Conservation (phyloP, 2,797 vertebrate genomes). For the Bovichtus diacanthus region DNA sequence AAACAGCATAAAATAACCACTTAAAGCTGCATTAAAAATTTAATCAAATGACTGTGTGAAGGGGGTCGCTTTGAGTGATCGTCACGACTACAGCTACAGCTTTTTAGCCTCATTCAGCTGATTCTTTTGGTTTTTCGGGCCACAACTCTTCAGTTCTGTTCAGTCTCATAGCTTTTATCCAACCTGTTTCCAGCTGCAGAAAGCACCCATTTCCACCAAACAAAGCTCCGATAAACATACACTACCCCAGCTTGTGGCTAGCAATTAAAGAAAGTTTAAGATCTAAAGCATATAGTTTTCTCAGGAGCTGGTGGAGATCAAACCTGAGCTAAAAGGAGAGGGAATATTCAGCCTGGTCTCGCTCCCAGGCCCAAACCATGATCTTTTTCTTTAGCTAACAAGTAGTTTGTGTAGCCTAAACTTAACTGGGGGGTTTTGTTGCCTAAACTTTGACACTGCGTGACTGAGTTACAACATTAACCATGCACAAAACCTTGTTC, state of each 20-base stretch:
- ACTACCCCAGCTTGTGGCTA: too few species aligned
- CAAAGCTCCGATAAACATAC: too few species aligned
- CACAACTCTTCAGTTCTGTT: neutral
- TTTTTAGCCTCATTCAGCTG: neutral
- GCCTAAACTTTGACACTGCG: too few species aligned
- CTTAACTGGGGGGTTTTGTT: too few species aligned
- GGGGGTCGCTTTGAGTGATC: neutral
- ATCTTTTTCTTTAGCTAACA: too few species aligned
- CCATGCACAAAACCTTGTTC: too few species aligned
- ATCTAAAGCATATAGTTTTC: neutral
- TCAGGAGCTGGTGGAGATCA: constrained; percentile 2
- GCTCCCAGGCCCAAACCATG: too few species aligned
- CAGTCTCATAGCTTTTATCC: too few species aligned
- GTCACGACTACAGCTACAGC: neutral
- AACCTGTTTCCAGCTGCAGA: neutral
- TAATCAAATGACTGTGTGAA: neutral
- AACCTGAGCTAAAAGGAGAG: neutral
- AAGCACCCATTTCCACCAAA: neutral
- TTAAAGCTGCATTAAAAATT: neutral
- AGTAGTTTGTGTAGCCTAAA: too few species aligned
- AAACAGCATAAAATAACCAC: too few species aligned
- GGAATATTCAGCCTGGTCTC: too few species aligned
- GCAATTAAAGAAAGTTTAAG: neutral
- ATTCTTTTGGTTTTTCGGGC: neutral
- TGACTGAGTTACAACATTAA: too few species aligned